Percentiles rank a stretch among this genome's conserved stretches.
phyloP scores from a whole-genome alignment of 1,140 invertebrate genomes.

The Calosoma granatense region DNA sequence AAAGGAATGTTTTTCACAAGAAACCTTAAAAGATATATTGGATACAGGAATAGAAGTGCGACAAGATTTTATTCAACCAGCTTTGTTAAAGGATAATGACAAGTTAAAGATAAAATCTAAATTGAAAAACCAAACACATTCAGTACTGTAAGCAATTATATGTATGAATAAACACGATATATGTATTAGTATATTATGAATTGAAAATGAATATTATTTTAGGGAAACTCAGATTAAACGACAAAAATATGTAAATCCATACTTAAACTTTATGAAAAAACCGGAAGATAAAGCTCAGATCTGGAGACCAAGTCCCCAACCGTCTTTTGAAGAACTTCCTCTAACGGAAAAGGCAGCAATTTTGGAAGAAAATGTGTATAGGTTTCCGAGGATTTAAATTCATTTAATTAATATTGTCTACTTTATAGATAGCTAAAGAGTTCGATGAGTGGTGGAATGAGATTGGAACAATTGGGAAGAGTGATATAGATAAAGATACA shows the following conservation, averaged over 20 bases:
- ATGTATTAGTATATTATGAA: too few relatives aligned
- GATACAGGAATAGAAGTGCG: neutral
- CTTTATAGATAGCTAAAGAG: slow-evolving; percentile 38
- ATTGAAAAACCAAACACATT: too few relatives aligned
- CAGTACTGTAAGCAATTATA: neutral
- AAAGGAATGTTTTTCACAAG: neutral
- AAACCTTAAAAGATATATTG: neutral
- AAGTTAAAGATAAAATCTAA: too few relatives aligned
- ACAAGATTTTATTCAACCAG: too few relatives aligned
- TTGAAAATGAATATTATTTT: too few relatives aligned
- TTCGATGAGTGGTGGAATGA: slow-evolving; percentile 48
- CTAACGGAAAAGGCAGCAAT: slow-evolving; percentile 41
- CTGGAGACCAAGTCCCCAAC: slow-evolving; percentile 23
- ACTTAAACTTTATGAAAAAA: slow-evolving; percentile 25
- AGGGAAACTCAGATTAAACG: neutral
- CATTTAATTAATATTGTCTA: neutral
- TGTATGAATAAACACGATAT: neutral
- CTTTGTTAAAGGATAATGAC: too few relatives aligned
- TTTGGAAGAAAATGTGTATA: slow-evolving; percentile 38
- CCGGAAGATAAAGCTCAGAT: slow-evolving; percentile 20
- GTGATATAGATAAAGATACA: slow-evolving; percentile 35
- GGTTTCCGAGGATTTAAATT: neutral
- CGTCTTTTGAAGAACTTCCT: slow-evolving; percentile 23
- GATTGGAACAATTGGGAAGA: slow-evolving; percentile 36
- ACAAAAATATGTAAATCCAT: slow-evolving; percentile 18